Evolutionary conservation across 2,797 vertebrate genomes (phyloP).

Genomic region (Amblyraja radiata): DNA sequence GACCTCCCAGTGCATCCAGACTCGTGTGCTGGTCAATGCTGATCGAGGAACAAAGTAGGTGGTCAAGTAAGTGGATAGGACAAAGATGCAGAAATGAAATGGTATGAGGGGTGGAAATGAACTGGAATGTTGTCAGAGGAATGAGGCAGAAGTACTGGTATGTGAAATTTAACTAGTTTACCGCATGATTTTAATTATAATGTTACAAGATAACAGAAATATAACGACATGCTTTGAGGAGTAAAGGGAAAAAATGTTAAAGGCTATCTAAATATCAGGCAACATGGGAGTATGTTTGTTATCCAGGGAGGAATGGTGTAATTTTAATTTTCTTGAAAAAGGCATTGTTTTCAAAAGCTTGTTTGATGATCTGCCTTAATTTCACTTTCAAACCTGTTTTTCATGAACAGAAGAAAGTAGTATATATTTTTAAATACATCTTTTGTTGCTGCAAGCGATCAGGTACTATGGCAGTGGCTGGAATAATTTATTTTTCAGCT

Average conservation of each 20-base stretch:
- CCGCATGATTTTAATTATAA: neutral
- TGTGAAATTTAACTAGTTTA: neutral
- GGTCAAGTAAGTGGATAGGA: neutral
- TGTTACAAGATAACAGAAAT: neutral
- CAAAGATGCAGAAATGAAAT: neutral
- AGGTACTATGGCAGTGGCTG: neutral
- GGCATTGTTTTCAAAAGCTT: neutral
- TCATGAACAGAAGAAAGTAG: neutral
- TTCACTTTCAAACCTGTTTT: neutral
- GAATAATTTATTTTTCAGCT: neutral
- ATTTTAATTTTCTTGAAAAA: neutral
- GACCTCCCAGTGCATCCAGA: neutral
- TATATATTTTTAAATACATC: neutral
- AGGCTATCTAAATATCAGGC: neutral
- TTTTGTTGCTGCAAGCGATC: neutral
- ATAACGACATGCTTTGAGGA: neutral
- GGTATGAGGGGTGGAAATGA: neutral
- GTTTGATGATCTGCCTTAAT: neutral
- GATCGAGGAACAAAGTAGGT: neutral
- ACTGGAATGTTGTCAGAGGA: neutral
- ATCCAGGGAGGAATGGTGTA: neutral
- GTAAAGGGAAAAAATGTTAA: neutral
- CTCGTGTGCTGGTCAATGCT: too few species aligned
- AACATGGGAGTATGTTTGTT: neutral
- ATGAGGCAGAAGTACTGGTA: neutral